Conservation (phyloP, 1,140 invertebrate species). For the Mya arenaria region DNA sequence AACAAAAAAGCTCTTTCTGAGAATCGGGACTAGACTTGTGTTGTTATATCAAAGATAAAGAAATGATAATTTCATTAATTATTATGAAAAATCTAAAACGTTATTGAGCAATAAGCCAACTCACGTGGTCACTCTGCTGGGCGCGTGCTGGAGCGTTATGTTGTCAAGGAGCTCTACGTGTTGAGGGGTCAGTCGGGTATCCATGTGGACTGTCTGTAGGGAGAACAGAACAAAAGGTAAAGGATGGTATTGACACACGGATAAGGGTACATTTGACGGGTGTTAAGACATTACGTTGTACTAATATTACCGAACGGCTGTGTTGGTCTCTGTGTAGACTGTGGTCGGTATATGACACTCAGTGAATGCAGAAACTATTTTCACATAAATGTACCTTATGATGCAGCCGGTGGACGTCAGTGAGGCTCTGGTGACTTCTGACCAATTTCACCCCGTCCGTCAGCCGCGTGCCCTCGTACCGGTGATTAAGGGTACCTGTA, state of each 20-base stretch:
- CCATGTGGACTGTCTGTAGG: slow-evolving; percentile 29
- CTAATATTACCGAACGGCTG: no score
- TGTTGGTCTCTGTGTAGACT: no score
- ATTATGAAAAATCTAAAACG: no score
- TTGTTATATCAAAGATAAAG: no score
- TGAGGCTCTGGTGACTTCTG: slow-evolving; percentile 18
- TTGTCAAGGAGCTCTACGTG: slow-evolving; percentile 28
- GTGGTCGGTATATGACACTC: no score
- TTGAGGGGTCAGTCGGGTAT: not conserved
- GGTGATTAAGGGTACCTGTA: slow-evolving; percentile 24
- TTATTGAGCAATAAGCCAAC: no score
- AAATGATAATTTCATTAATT: no score
- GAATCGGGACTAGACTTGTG: no score
- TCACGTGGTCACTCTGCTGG: slow-evolving; percentile 1
- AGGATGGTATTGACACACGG: not conserved
- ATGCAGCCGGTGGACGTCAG: slow-evolving; percentile 30
- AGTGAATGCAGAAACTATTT: no score
- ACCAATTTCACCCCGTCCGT: slow-evolving; percentile 11
- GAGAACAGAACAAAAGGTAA: not conserved
- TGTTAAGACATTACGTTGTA: no score
- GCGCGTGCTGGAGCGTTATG: slow-evolving; percentile 26
- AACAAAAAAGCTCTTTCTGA: no score
- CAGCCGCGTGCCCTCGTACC: slow-evolving; percentile 1
- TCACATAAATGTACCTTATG: slow-evolving; percentile 9
- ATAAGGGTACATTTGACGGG: no score